Base-by-base conservation (phyloP, 2,888 invertebrate species). In the Nemotelus pantherinus region DNA sequence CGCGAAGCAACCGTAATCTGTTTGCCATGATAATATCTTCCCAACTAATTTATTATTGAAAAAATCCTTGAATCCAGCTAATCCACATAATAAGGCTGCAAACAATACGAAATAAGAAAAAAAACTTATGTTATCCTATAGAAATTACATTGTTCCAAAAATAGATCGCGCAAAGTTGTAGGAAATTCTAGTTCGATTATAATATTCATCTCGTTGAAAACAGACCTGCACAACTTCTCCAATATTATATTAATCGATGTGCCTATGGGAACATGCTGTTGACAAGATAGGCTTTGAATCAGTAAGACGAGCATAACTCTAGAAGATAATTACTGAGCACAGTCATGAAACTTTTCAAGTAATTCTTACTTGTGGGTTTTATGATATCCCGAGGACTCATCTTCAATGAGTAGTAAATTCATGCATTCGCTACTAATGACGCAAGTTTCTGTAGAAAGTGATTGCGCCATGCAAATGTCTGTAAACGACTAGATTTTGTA, bases 301-400 rank as follows among this genome's bases (percentile, higher is more conserved):
- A 48, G 10, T 39, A 74, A 48, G 6, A 50, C 74, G 10, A 60
- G 39, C 60, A 57, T 53, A 74, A 25, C 43, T 63, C 43, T 63
- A 60, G 4, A 71, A 55, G 53, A 53, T 53, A 53, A 53, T 53
- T 10, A 53, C 10, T 53, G 7, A 53, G 53, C 10, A 53, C 10
- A 7, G 6, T 53, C 10, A 53, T 53, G 7, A 10, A 6, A 53
- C 10, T 53, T 6, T 10, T 53, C 53, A 53, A 53, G 6, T n/a
- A 10, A 45, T 47, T 3, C 48, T 48, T 74, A 74, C 74, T 74
- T 60, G 63, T 74, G 74, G 5, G 74, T 74, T 63, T 74, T 74
- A n/a, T 74, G 74, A 41, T 74, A 74, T 60, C 74, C 74, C 39
- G 48, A 63, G 53, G 74, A 74, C 7, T 2, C 5, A 50, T 74